Conservation (phyloP, 2,113 vertebrate genomes). For the Chaetorhynchus papuensis region DNA sequence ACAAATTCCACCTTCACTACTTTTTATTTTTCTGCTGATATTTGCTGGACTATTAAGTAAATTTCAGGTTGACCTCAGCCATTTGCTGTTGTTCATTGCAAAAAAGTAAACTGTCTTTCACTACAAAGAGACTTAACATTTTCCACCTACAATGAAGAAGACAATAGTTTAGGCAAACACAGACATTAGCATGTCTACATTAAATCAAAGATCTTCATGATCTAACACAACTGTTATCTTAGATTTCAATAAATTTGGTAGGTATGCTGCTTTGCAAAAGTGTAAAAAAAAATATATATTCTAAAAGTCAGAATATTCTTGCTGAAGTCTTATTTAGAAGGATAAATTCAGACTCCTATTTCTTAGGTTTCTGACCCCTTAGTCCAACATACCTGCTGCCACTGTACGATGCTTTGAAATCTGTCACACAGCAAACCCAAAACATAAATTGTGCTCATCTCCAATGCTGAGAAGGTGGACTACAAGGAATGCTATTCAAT, state of each 20-base stretch:
- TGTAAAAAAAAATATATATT: neutral
- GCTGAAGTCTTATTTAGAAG: neutral
- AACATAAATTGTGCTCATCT: neutral
- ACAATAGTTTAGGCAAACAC: neutral
- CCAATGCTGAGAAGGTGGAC: neutral
- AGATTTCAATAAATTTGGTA: neutral
- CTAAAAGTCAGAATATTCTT: neutral
- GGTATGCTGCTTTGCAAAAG: neutral
- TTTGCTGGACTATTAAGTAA: neutral
- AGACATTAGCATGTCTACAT: neutral
- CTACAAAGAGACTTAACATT: neutral
- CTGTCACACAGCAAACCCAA: neutral
- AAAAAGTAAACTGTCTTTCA: neutral
- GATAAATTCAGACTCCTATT: neutral
- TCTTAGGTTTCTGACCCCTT: neutral
- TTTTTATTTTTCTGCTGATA: neutral
- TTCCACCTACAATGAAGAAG: neutral
- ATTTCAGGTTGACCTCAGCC: neutral
- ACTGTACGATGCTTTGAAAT: fast-evolving
- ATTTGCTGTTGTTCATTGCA: neutral
- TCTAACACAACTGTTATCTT: fast-evolving
- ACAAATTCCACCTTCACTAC: neutral
- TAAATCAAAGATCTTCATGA: neutral
- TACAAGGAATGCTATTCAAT: neutral
- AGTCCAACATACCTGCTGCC: neutral